A percentile compares a stretch with the other conserved stretches of the same genome.
Evolutionary conservation across 2,888 invertebrate species (phyloP).

Genomic region (Conus canariensis): DNA sequence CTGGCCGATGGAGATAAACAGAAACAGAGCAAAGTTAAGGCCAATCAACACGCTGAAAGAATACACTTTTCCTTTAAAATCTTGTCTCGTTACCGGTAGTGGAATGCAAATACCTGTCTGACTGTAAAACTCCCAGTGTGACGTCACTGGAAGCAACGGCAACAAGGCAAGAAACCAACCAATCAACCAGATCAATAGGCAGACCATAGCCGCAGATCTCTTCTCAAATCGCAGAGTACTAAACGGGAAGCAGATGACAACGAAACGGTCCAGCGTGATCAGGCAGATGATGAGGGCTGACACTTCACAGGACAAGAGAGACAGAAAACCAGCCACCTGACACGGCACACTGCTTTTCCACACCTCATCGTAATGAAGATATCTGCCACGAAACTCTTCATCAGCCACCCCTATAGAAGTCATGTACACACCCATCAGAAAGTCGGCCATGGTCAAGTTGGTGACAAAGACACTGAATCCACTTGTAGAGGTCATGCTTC

Average conservation of each 20-base stretch:
- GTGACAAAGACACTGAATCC: slow-evolving; percentile 45
- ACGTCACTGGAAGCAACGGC: slow-evolving; percentile 37
- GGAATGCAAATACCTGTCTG: slow-evolving; percentile 47
- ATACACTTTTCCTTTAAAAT: slow-evolving; percentile 39
- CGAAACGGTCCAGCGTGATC: slow-evolving; percentile 44
- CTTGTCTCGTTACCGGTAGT: slow-evolving; percentile 30
- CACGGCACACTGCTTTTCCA: slow-evolving; percentile 42
- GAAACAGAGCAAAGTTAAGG: slow-evolving; percentile 42
- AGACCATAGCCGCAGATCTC: slow-evolving; percentile 39
- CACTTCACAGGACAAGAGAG: slow-evolving; percentile 39
- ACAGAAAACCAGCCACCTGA: slow-evolving; percentile 42
- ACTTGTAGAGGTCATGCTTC: not conserved
- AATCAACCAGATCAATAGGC: slow-evolving; percentile 31
- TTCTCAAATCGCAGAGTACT: slow-evolving; percentile 29
- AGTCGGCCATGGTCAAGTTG: slow-evolving; percentile 40
- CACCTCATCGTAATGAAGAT: slow-evolving; percentile 20
- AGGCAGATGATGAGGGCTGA: slow-evolving; percentile 38
- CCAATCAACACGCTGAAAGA: slow-evolving; percentile 44
- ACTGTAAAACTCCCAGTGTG: slow-evolving; percentile 43
- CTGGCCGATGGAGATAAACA: not conserved
- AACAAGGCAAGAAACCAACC: slow-evolving; percentile 37
- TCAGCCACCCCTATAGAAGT: slow-evolving; percentile 45
- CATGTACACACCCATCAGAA: slow-evolving; percentile 46
- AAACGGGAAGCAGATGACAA: slow-evolving; percentile 44
- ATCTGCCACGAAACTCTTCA: slow-evolving; percentile 30